Conservation (phyloP, 2,888 invertebrate species). For the Macrophya annulata region DNA sequence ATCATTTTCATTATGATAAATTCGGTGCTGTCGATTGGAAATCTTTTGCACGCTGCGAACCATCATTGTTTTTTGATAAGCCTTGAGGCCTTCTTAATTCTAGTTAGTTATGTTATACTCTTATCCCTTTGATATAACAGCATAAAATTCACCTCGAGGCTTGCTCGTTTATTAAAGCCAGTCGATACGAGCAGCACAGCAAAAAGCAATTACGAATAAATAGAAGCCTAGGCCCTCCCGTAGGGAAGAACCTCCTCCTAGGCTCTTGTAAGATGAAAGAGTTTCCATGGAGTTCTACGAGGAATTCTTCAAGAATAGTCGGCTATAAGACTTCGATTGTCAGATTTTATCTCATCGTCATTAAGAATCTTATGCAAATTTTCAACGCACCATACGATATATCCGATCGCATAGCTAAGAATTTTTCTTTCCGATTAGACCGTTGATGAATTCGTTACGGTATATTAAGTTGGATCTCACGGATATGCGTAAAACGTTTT, state of each 20-base stretch:
- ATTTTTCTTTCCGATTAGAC: constrained; percentile 30
- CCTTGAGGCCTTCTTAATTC: constrained; percentile 19
- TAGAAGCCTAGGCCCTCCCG: constrained; percentile 38
- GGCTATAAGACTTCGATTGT: constrained; percentile 26
- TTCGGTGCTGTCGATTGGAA: constrained; percentile 33
- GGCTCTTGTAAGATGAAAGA: constrained; percentile 2
- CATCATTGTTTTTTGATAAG: constrained; percentile 27
- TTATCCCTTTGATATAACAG: neutral
- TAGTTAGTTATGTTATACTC: neutral
- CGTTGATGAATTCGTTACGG: constrained; percentile 25
- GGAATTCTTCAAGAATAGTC: constrained; percentile 15
- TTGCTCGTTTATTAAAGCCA: constrained; percentile 40
- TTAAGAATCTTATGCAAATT: constrained; percentile 47
- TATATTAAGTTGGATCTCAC: constrained; percentile 26
- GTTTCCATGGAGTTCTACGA: constrained; percentile 27
- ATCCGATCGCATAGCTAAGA: constrained; percentile 3
- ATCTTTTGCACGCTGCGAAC: constrained; percentile 6
- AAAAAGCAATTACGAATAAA: constrained; percentile 46
- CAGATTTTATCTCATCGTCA: constrained; percentile 30
- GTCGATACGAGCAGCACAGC: constrained; percentile 41
- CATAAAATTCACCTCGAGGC: constrained; percentile 6
- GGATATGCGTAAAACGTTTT: constrained; percentile 43
- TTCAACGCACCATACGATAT: constrained; percentile 9
- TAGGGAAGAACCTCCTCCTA: constrained; percentile 28
- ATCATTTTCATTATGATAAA: constrained; percentile 20